Evolutionary conservation across 35 echinoderm and acorn worm species (phyloP).

Genomic region (Apostichopus parvimensis): DNA sequence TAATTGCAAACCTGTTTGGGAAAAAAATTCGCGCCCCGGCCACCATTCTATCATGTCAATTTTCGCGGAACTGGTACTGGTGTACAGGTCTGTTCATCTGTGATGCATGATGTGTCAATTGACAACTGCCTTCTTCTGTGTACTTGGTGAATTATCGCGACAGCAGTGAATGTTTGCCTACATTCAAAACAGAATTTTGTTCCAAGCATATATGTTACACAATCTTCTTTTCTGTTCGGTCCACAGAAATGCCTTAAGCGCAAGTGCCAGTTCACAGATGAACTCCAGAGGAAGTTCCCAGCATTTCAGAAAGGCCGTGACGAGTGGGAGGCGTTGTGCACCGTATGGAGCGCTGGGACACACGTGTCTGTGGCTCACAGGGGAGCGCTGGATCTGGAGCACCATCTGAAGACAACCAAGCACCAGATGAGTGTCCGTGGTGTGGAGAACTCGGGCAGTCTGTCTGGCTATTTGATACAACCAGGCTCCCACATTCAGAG

Average conservation of each 20-base stretch:
- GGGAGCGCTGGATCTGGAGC: not conserved
- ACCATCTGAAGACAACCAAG: conserved; percentile 6
- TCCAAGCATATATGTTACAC: conserved; percentile 18
- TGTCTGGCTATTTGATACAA: not conserved
- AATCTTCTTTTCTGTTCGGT: conserved; percentile 5
- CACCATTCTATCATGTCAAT: too few relatives aligned
- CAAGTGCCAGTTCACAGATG: conserved; percentile 1
- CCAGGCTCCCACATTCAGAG: not conserved
- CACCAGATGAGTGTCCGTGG: not conserved
- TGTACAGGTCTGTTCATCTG: too few relatives aligned
- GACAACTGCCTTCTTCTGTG: too few relatives aligned
- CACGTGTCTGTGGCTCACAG: not conserved
- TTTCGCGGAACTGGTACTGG: too few relatives aligned
- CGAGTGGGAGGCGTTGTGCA: conserved; percentile 4
- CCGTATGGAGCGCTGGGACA: not conserved
- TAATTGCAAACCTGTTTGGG: too few relatives aligned
- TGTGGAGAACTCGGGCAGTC: not conserved
- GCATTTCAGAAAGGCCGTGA: conserved; percentile 16
- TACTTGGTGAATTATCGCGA: not conserved
- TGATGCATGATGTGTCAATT: too few relatives aligned
- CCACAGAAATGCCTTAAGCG: conserved; percentile 7
- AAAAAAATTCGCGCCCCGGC: too few relatives aligned
- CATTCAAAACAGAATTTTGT: not conserved
- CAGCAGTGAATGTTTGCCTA: conserved; percentile 11
- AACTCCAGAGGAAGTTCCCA: not conserved